Evolutionary conservation across 2,113 vertebrate genomes (phyloP).

Genomic region (Aegotheles bennettii): DNA sequence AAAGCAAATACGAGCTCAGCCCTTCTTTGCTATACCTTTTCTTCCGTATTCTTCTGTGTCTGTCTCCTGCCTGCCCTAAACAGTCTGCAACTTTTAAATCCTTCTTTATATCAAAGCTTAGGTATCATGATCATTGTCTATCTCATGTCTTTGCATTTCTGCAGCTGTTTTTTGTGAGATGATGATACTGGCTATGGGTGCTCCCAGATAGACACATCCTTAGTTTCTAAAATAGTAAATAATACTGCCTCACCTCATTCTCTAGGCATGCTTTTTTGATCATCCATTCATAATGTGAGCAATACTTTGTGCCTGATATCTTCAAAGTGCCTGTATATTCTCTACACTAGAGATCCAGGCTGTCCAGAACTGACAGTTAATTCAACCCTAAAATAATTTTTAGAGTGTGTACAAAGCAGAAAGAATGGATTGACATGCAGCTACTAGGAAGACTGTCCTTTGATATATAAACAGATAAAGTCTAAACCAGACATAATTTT

Average conservation of each 20-base stretch:
- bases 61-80: neutral
- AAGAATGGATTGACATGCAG: neutral
- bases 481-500: neutral
- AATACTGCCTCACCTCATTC: neutral
- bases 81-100: neutral
- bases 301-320: neutral
- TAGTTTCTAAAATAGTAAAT: neutral
- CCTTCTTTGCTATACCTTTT: neutral
- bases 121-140: neutral
- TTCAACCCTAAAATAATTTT: constrained; percentile 5
- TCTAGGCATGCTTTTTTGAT: neutral
- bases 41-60: neutral
- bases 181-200: neutral
- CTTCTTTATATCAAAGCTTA: neutral
- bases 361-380: neutral
- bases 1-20: neutral
- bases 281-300: neutral
- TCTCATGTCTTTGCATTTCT: neutral
- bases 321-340: neutral
- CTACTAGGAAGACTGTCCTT: neutral
- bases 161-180: neutral
- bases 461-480: constrained; percentile 13
- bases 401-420: neutral
- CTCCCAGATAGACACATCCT: neutral
- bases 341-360: neutral